A percentile compares a stretch with the other conserved stretches of the same genome.
Conservation (phyloP, 2,888 invertebrate species). For the Formica aserva region DNA sequence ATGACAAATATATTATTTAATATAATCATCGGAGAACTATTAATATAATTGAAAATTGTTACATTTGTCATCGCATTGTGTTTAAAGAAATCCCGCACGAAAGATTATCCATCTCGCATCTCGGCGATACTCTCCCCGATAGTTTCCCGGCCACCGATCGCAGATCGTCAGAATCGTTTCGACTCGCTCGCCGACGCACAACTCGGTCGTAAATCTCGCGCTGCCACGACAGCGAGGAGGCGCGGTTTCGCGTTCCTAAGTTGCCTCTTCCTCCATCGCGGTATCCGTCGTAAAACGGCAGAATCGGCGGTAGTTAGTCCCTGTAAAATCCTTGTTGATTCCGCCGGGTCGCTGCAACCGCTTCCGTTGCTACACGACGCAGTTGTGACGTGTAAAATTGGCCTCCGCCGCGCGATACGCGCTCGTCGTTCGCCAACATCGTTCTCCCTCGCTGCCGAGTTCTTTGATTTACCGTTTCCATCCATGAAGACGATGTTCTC, state of each 20-base stretch:
- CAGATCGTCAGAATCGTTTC: not conserved
- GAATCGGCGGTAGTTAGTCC: slow-evolving; percentile 65
- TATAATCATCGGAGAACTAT: not conserved
- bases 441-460: slow-evolving; percentile 57
- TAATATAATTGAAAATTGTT: not conserved
- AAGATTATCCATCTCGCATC: not conserved
- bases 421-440: slow-evolving; percentile 27
- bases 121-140: not conserved
- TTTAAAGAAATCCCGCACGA: not conserved
- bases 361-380: slow-evolving; percentile 49
- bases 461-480: slow-evolving; percentile 75
- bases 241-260: slow-evolving; percentile 70
- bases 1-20: not conserved
- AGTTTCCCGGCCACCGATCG: slow-evolving; percentile 1
- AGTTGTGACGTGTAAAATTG: slow-evolving; percentile 70
- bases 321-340: slow-evolving; percentile 72
- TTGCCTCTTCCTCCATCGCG: slow-evolving; percentile 57
- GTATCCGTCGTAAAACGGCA: slow-evolving; percentile 57
- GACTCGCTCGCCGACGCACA: slow-evolving; percentile 62
- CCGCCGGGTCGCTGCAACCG: slow-evolving; percentile 51
- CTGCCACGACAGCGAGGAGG: slow-evolving; percentile 54
- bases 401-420: slow-evolving; percentile 67
- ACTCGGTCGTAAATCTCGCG: slow-evolving; percentile 72
- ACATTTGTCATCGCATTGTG: not conserved
- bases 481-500: slow-evolving; percentile 22